Conservation (phyloP, 2,888 invertebrate genomes). For the Tetramorium bicarinatum region DNA sequence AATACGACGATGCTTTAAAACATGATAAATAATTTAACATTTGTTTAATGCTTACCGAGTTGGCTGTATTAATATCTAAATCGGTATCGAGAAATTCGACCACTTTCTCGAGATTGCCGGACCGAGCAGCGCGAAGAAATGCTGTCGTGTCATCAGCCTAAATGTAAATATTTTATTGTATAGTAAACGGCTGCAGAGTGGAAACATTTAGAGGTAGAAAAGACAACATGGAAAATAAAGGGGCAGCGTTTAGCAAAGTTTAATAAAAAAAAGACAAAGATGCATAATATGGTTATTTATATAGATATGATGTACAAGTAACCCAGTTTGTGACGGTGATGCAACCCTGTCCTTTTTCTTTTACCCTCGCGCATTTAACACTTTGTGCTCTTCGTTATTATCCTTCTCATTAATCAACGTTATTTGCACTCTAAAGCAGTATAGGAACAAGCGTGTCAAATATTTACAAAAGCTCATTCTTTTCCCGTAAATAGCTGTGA, state of each 20-base stretch:
- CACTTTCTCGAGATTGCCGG: slow-evolving; percentile 98
- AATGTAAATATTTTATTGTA: slow-evolving; percentile 81
- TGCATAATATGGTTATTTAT: slow-evolving; percentile 43
- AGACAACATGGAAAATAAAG: slow-evolving; percentile 4
- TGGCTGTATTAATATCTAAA: slow-evolving; percentile 98
- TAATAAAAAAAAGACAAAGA: slow-evolving; percentile 6
- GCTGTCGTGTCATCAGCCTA: slow-evolving; percentile 98
- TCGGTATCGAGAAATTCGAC: slow-evolving; percentile 97
- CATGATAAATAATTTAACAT: not conserved
- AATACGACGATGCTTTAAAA: not conserved
- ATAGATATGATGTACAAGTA: slow-evolving; percentile 29
- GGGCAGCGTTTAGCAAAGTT: not conserved
- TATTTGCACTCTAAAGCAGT: not conserved
- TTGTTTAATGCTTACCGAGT: slow-evolving; percentile 90
- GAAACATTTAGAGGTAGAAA: not conserved
- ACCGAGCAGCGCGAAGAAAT: slow-evolving; percentile 98
- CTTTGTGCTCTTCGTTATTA: slow-evolving; percentile 13
- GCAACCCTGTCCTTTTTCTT: slow-evolving; percentile 29
- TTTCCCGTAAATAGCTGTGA: not conserved
- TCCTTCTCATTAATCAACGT: slow-evolving; percentile 14
- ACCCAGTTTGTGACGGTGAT: slow-evolving; percentile 30
- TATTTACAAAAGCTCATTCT: not conserved
- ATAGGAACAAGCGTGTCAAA: not conserved
- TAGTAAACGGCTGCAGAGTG: not conserved
- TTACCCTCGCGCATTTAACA: slow-evolving; percentile 9